A percentile compares a stretch with the other conserved stretches of the same genome.
Conservation (phyloP, 92 coral and sea anemone genomes). For the Meandrina meandrites region DNA sequence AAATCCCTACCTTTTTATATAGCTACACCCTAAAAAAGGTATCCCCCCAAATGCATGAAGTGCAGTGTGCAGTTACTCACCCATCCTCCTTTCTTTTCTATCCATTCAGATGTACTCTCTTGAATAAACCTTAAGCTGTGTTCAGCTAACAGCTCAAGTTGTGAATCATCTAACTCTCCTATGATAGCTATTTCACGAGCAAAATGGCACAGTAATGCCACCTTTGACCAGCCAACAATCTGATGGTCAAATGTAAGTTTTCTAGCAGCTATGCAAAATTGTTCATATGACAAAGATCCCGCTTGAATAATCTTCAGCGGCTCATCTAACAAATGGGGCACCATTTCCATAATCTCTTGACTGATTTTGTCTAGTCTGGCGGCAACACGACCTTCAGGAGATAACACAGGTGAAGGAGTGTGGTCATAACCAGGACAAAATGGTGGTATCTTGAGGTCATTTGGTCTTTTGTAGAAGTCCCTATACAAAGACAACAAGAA, state of each 20-base stretch:
- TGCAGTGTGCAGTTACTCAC: constrained; percentile 45
- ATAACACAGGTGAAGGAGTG: constrained; percentile 86
- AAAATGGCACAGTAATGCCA: constrained; percentile 92
- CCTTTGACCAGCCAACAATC: constrained; percentile 96
- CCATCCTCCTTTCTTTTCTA: constrained; percentile 98
- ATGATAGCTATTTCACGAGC: constrained; percentile 91
- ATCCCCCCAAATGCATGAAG: too few species aligned
- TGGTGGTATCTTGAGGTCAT: constrained; percentile 53
- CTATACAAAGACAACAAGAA: constrained; percentile 7
- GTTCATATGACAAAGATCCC: constrained; percentile 76
- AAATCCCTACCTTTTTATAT: too few species aligned
- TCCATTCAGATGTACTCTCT: constrained; percentile 93
- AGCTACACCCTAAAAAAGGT: too few species aligned
- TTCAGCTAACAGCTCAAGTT: constrained; percentile 83
- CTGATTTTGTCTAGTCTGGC: constrained; percentile 86
- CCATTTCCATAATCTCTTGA: constrained; percentile 79
- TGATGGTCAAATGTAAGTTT: constrained; percentile 78
- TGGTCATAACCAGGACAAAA: constrained; percentile 14
- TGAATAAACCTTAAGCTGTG: constrained; percentile 88
- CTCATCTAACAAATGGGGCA: constrained; percentile 85
- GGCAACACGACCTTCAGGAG: constrained; percentile 97
- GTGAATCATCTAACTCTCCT: constrained; percentile 79
- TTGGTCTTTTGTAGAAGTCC: constrained; percentile 35
- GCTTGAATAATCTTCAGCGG: constrained; percentile 67
- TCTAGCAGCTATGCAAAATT: constrained; percentile 83